A percentile compares a stretch with the other conserved stretches of the same genome.
Evolutionary conservation across 2,888 invertebrate genomes (phyloP).

Genomic region (Pheosia tremula): DNA sequence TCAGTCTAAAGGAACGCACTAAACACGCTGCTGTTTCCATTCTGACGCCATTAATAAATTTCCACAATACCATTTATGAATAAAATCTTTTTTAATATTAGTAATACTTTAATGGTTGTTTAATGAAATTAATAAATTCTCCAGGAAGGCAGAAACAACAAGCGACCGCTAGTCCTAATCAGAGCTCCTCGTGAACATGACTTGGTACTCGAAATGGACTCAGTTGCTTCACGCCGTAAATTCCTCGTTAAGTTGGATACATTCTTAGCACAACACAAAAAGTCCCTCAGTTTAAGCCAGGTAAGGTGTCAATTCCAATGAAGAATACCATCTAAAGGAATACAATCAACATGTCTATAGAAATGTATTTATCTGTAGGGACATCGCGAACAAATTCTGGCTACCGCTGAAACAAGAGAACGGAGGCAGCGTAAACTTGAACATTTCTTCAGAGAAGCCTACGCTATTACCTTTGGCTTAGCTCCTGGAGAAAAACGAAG

Average conservation of each 20-base stretch:
- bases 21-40: no score
- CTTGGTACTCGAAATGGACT: constrained; percentile 95
- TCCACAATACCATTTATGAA: no score
- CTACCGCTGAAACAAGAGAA: constrained; percentile 97
- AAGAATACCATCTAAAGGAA: not conserved
- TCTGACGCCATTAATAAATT: no score
- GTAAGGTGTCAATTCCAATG: constrained; percentile 61
- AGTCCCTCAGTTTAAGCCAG: constrained; percentile 89
- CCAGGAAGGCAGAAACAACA: constrained; percentile 87
- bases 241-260: constrained; percentile 94
- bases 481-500: constrained; percentile 93
- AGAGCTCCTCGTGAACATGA: constrained; percentile 96
- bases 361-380: constrained; percentile 65
- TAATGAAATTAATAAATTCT: constrained; percentile 10
- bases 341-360: not conserved
- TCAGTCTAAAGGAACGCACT: no score
- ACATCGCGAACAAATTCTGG: constrained; percentile 93
- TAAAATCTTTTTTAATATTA: no score
- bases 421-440: constrained; percentile 96
- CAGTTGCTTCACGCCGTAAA: constrained; percentile 91
- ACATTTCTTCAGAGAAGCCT: constrained; percentile 98
- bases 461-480: constrained; percentile 95
- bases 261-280: constrained; percentile 93
- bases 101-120: no score
- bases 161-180: constrained; percentile 92